phyloP scores from a whole-genome alignment of 2,888 invertebrate species.

The Megamerina dolium region DNA sequence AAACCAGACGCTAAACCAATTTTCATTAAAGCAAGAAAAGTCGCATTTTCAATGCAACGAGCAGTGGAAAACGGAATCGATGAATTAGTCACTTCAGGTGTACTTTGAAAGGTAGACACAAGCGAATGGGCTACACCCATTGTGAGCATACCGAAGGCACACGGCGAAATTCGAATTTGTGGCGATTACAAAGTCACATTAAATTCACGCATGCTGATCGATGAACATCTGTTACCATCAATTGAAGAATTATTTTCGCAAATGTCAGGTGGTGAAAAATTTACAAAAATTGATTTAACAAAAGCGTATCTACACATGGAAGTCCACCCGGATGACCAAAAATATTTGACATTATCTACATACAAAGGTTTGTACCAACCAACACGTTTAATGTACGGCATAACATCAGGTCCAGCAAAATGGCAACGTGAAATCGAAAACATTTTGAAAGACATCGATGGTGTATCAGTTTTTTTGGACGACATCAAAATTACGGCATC shows the following conservation, averaged over 20 bases:
- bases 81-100: neutral
- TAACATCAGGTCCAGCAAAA: slow-evolving; percentile 33
- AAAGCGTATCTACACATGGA: slow-evolving; percentile 37
- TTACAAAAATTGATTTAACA: slow-evolving; percentile 28
- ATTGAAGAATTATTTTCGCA: slow-evolving; percentile 23
- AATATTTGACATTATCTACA: slow-evolving; percentile 35
- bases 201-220: slow-evolving; percentile 14
- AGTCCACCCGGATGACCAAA: slow-evolving; percentile 27
- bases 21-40: no score
- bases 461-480: slow-evolving; percentile 28
- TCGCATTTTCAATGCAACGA: no score
- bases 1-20: no score
- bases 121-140: no score
- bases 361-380: slow-evolving; percentile 33
- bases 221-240: slow-evolving; percentile 26
- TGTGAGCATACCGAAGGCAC: no score
- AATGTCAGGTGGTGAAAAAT: slow-evolving; percentile 21
- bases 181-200: no score
- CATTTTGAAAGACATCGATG: slow-evolving; percentile 24
- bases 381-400: slow-evolving; percentile 32
- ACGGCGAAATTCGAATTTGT: no score
- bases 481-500: slow-evolving; percentile 25
- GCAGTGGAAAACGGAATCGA: neutral
- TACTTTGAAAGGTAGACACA: slow-evolving; percentile 10
- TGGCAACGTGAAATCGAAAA: slow-evolving; percentile 33